Evolutionary conservation across 2,797 vertebrate species (phyloP).

Genomic region (Fistularia commersonii): DNA sequence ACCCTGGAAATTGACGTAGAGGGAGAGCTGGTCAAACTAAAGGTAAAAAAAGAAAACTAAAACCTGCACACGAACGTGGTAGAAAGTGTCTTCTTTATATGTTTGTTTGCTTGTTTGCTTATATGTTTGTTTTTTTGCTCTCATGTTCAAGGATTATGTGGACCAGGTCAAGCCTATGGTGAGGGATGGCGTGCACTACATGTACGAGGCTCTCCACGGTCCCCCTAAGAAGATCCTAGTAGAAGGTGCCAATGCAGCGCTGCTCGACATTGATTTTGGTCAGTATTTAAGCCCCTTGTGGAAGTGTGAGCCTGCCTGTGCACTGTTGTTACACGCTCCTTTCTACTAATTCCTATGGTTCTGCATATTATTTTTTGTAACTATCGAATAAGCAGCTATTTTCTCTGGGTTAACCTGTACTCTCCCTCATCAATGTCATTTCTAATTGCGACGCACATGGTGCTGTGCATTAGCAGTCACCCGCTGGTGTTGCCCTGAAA

Average conservation of each 20-base stretch:
- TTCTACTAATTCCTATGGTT: not conserved
- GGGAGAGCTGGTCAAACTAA: conserved; percentile 87
- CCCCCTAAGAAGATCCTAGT: conserved; percentile 94
- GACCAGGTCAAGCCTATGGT: conserved; percentile 95
- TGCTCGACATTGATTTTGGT: conserved; percentile 99
- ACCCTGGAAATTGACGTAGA: conserved; percentile 91
- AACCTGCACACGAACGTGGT: not conserved
- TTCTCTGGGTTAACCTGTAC: conserved; percentile 4
- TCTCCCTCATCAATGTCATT: conserved; percentile 11
- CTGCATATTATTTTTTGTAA: too few species aligned
- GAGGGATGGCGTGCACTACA: conserved; percentile 93
- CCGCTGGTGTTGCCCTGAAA: conserved; percentile 20
- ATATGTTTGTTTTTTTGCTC: not conserved
- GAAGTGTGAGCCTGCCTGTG: not conserved
- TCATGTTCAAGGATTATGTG: conserved; percentile 79
- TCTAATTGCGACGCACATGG: conserved; percentile 1
- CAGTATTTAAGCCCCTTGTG: conserved; percentile 50
- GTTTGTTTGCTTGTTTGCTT: too few species aligned
- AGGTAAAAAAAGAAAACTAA: conserved; percentile 68
- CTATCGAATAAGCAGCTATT: too few species aligned
- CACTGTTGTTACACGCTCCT: not conserved
- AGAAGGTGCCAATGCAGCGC: conserved; percentile 95
- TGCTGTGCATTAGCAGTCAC: conserved; percentile 14
- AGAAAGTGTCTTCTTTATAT: not conserved
- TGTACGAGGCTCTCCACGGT: conserved; percentile 93